Evolutionary conservation across 2,888 invertebrate genomes (phyloP).

Genomic region (Parasteatoda lunata): DNA sequence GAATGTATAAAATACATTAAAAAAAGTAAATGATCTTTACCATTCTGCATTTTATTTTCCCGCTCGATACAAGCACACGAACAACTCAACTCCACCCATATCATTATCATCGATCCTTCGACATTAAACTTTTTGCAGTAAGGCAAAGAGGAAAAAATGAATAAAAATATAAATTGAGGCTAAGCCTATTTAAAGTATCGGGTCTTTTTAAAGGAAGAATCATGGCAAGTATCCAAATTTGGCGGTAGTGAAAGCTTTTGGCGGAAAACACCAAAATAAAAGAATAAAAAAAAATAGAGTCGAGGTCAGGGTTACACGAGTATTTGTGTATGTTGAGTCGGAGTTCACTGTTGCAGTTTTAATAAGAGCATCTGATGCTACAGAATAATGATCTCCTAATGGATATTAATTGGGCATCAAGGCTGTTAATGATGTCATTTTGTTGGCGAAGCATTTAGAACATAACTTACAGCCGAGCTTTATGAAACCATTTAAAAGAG

Average conservation of each 20-base stretch:
- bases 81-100: conserved; percentile 3
- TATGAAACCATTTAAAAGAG: too few species aligned
- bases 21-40: too few species aligned
- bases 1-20: too few species aligned
- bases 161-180: conserved; percentile 2
- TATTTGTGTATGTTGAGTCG: not conserved
- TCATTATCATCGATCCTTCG: not conserved
- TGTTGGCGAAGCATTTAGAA: too few species aligned
- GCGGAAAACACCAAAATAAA: not conserved
- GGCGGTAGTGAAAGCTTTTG: not conserved
- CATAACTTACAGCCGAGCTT: too few species aligned
- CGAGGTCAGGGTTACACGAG: not conserved
- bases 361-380: not conserved
- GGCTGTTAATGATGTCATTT: too few species aligned
- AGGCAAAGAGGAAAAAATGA: not conserved
- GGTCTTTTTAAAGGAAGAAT: not conserved
- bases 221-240: not conserved
- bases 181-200: conserved; percentile 3
- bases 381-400: too few species aligned
- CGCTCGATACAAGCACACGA: not conserved
- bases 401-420: too few species aligned
- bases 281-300: not conserved
- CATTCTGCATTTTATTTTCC: too few species aligned
- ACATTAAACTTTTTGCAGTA: not conserved
- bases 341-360: not conserved